A percentile compares a stretch with the other conserved stretches of the same genome.
phyloP scores from a whole-genome alignment of 1,140 invertebrate genomes.

The Subanguina moxae region DNA sequence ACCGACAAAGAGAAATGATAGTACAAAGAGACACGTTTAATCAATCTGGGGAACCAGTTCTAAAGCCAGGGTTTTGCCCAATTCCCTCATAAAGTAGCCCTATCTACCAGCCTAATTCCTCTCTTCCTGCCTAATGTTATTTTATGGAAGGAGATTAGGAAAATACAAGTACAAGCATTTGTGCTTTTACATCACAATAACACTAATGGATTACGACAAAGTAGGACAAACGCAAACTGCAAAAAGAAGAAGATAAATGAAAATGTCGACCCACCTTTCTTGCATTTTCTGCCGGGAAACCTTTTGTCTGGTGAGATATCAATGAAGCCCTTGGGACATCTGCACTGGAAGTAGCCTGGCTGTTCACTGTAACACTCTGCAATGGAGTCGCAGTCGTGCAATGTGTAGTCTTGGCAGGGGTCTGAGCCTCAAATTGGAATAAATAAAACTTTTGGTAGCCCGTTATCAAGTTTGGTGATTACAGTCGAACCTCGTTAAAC shows the following conservation, averaged over 20 bases:
- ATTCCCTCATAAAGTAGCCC: too few relatives aligned
- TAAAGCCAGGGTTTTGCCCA: too few relatives aligned
- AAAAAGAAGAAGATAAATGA: not conserved
- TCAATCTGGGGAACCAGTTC: too few relatives aligned
- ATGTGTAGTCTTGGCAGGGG: constrained; percentile 57
- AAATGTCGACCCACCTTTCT: constrained; percentile 44
- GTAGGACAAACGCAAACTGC: not conserved
- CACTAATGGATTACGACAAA: constrained; percentile 3
- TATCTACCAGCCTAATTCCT: too few relatives aligned
- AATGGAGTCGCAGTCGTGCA: constrained; percentile 56
- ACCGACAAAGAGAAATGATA: not conserved
- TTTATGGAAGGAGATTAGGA: too few relatives aligned
- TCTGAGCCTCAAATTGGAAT: constrained; percentile 21
- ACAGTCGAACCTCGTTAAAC: too few relatives aligned
- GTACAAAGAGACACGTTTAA: not conserved
- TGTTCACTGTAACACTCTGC: constrained; percentile 58
- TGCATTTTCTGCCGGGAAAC: constrained; percentile 54
- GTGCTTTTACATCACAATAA: not conserved
- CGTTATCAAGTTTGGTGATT: too few relatives aligned
- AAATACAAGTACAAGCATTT: too few relatives aligned
- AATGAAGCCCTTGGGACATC: constrained; percentile 54
- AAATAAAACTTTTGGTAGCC: too few relatives aligned
- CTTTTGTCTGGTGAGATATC: constrained; percentile 44
- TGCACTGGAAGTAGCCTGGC: constrained; percentile 58
- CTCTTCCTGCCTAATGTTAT: too few relatives aligned